Evolutionary conservation across 2,113 vertebrate genomes (phyloP).

Genomic region (Lates calcarifer): DNA sequence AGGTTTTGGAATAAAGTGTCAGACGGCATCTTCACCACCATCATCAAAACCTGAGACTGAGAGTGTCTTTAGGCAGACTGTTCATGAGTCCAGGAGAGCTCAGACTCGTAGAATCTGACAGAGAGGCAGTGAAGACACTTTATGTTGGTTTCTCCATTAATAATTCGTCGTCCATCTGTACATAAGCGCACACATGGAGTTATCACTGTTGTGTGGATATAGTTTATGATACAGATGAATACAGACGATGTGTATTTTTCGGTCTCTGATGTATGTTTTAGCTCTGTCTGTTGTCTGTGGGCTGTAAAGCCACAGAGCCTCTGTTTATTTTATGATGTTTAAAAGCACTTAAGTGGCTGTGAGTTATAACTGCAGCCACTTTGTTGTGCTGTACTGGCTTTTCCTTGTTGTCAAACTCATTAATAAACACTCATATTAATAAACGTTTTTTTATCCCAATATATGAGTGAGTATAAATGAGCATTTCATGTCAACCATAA

Average conservation of each 20-base stretch:
- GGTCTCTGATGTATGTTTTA: background rate
- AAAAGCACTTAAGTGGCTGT: constrained; percentile 11
- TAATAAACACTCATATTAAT: constrained; percentile 2
- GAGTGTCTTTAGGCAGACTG: no score
- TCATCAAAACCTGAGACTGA: no score
- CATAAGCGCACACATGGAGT: no score
- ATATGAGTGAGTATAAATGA: background rate
- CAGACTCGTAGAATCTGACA: no score
- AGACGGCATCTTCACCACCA: no score
- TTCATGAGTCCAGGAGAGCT: no score
- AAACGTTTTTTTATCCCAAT: background rate
- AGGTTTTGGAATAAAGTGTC: no score
- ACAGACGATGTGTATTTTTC: background rate
- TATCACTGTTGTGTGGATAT: background rate
- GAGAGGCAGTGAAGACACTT: no score
- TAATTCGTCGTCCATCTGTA: no score
- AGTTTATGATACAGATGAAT: no score
- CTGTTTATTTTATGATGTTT: background rate
- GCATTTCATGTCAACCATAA: background rate
- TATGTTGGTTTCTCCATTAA: no score
- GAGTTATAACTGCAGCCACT: constrained; percentile 1
- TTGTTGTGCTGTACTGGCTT: background rate
- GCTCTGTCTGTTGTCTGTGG: background rate
- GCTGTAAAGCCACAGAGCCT: background rate
- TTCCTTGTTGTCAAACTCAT: background rate